Conservation (phyloP, 2,888 invertebrate species). For the Liodrosophila aerea region DNA sequence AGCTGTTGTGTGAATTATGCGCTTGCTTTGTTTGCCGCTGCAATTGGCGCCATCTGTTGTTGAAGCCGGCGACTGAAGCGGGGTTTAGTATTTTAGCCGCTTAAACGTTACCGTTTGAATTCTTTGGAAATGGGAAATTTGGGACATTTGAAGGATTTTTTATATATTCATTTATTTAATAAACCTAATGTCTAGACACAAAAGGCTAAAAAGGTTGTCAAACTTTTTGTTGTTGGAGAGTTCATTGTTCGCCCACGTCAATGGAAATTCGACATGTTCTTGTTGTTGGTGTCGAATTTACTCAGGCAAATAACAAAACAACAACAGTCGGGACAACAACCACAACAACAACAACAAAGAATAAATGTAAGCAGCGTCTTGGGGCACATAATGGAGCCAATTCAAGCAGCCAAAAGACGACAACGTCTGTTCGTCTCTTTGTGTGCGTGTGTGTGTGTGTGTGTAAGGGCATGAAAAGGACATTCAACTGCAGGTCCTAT, state of each 20-base stretch:
- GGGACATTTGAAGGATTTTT: background rate
- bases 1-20: too few species aligned
- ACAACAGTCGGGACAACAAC: too few species aligned
- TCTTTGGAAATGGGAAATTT: too few species aligned
- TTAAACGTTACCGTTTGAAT: too few species aligned
- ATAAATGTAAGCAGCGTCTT: conserved; percentile 25
- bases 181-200: conserved; percentile 29
- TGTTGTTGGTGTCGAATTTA: background rate
- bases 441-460: too few species aligned
- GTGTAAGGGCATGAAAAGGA: conserved; percentile 52
- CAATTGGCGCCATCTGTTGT: conserved; percentile 8
- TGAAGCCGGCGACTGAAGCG: background rate
- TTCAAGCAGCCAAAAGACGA: background rate
- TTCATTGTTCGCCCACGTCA: conserved; percentile 22
- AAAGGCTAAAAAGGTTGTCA: conserved; percentile 3
- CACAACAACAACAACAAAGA: conserved; percentile 30
- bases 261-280: conserved; percentile 14
- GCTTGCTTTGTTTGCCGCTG: too few species aligned
- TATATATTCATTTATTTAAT: background rate
- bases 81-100: too few species aligned
- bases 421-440: background rate
- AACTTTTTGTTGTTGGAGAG: background rate
- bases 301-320: background rate
- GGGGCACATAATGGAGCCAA: background rate
- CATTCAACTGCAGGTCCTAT: conserved; percentile 62